Evolutionary conservation across 2,113 vertebrate genomes (phyloP).

Genomic region (Caretta caretta): DNA sequence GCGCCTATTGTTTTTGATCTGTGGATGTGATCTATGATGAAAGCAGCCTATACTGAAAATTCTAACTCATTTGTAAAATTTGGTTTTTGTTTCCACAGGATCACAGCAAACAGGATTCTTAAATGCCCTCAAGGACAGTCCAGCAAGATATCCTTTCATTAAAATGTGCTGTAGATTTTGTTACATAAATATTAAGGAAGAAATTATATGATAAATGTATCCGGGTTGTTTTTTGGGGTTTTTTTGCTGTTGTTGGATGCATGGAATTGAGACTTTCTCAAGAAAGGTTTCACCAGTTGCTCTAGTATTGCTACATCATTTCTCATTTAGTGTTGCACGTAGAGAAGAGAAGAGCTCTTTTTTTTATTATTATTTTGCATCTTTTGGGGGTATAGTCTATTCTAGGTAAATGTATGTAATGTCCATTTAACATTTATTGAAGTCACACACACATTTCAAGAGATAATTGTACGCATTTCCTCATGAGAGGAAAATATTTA

Average conservation of each 20-base stretch:
- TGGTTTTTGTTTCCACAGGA: constrained; percentile 82
- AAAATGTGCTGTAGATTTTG: constrained; percentile 10
- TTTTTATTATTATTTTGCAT: neutral
- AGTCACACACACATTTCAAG: neutral
- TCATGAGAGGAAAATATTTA: neutral
- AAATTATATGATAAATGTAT: neutral
- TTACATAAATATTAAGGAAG: neutral
- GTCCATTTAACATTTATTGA: neutral
- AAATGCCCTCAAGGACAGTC: constrained; percentile 94
- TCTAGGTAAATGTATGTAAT: neutral
- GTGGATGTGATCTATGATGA: neutral
- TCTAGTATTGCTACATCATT: neutral
- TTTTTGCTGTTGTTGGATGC: neutral
- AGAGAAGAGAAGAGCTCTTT: neutral
- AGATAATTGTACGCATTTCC: neutral
- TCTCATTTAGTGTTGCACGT: neutral
- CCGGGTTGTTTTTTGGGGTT: neutral
- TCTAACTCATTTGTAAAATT: constrained; percentile 19
- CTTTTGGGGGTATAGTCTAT: neutral
- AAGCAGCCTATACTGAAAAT: neutral
- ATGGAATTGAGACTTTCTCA: constrained; percentile 3
- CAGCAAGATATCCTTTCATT: constrained; percentile 98
- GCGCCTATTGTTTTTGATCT: neutral
- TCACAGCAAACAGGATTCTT: constrained; percentile 91
- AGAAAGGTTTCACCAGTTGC: neutral